Percentiles rank a stretch among this genome's conserved stretches.
These are phyloP conservation scores for Microdon myrmicae DNA, from an alignment of 2,888 invertebrate species.

Conservation along the genomic window DNA sequence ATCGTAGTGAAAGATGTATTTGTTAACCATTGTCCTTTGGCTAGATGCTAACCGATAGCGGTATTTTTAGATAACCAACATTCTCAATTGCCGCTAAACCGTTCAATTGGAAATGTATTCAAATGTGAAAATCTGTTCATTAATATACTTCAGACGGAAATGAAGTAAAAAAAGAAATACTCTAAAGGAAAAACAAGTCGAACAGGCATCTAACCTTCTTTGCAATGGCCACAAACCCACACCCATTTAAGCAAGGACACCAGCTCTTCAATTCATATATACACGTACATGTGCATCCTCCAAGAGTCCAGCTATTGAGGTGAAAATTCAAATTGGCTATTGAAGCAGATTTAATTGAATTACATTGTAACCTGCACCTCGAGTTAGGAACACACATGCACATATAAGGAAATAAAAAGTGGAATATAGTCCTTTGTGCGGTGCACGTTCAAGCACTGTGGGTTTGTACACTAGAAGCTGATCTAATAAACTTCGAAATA, in stretches of 20 bases:
- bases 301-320: constrained; percentile 49
- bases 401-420: constrained; percentile 3
- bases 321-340: constrained; percentile 51
- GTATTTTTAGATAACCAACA: constrained; percentile 35
- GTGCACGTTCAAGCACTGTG: constrained; percentile 4
- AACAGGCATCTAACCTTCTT: constrained; percentile 4
- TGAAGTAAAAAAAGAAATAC: constrained; percentile 17
- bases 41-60: constrained; percentile 33
- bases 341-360: constrained; percentile 51
- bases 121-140: constrained; percentile 50
- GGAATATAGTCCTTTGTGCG: constrained; percentile 2
- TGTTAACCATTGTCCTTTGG: constrained; percentile 25
- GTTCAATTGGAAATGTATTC: constrained; percentile 50
- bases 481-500: constrained; percentile 16
- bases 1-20: constrained; percentile 48
- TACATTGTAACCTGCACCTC: constrained; percentile 28
- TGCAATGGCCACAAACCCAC: not conserved
- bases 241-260: not conserved
- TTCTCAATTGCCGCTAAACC: constrained; percentile 14
- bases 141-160: constrained; percentile 28
- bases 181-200: constrained; percentile 13
- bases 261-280: not conserved
- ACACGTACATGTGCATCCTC: constrained; percentile 24
- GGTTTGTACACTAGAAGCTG: constrained; percentile 16
- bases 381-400: constrained; percentile 1